These are phyloP conservation scores for Tiliacea aurago DNA, from an alignment of 2,888 invertebrate genomes.

Conservation along the genomic window DNA sequence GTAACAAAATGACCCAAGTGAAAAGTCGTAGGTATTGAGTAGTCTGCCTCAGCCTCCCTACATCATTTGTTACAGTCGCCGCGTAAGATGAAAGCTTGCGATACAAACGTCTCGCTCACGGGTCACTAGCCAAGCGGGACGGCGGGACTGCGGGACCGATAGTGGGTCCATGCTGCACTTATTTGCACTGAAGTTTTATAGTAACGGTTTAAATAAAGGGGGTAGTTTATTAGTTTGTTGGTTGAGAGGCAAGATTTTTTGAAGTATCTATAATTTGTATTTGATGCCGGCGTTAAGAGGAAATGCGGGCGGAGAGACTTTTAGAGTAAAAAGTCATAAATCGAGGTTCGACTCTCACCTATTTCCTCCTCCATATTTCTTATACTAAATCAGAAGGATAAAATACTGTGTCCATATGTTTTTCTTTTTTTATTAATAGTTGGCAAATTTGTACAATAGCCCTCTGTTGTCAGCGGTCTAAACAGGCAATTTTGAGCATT, in stretches of 20 bases:
- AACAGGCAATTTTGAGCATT: too few species aligned
- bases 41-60: conserved; percentile 58
- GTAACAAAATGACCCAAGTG: conserved; percentile 66
- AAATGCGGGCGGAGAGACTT: too few species aligned
- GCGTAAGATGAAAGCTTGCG: conserved; percentile 86
- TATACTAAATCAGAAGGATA: too few species aligned
- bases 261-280: neutral
- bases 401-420: too few species aligned
- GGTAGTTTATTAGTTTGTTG: neutral
- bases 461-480: too few species aligned
- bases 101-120: conserved; percentile 85
- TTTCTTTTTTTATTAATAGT: too few species aligned
- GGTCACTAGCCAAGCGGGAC: conserved; percentile 78
- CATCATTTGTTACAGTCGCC: conserved; percentile 86
- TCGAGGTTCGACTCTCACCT: too few species aligned
- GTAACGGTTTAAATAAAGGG: conserved; percentile 4
- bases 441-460: too few species aligned
- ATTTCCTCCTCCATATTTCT: too few species aligned
- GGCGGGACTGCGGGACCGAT: conserved; percentile 63
- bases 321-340: too few species aligned
- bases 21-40: conserved; percentile 71
- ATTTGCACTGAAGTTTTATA: conserved; percentile 37
- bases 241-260: neutral
- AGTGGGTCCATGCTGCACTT: conserved; percentile 47
- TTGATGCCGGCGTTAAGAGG: neutral